Evolutionary conservation across 2,797 vertebrate genomes (phyloP), one percentile per base, ranked within the genome.

Genomic region (Glyptemys insculpta): DNA sequence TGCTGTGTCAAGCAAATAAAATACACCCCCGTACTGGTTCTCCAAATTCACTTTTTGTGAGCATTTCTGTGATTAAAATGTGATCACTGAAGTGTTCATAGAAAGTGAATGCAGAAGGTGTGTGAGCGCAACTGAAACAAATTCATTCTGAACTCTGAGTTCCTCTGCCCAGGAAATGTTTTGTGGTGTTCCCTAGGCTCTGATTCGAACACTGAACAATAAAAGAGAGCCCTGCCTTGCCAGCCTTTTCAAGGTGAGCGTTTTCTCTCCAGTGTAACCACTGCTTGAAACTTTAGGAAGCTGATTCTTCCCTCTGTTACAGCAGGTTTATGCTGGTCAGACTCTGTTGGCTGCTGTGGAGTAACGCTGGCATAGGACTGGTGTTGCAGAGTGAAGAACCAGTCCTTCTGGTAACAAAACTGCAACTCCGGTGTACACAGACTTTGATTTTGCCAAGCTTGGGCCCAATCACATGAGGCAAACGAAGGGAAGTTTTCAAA

Each of bases 1-100:
- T 0, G 0, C 34, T 50, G 6, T 0, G 0, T 41, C 8, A 11
- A 89, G 49, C 23, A 21, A 19, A 41, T 57, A 16, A 27, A 31
- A 47, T 21, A 34, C 34, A 79, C 9, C 10, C 47, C 10, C 5
- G 5, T 57, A 81, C 86, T 85, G 11, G 1, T n/a, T 68, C 44
- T 86, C 54, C 2, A 68, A n/a, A 44, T 72, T 19, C 34, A 1
- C 27, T 41, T 93, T 79, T 23, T 16, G 12, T 12, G 54, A 65
- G 62, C 0, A 12, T 54, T 88, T 85, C 87, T 84, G 53, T 74
- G 50, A 65, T 50, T 79, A 50, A 5, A 29, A n/a, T 84, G 90
- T 87, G 83, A 56, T 49, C 0, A 0, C 1, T 1, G 8, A 47
- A 0, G 0, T 10, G 6, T 84, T 80, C 81, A 41, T 57, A 78